Conservation (phyloP, 2,113 vertebrate species). For the Bucco capensis region DNA sequence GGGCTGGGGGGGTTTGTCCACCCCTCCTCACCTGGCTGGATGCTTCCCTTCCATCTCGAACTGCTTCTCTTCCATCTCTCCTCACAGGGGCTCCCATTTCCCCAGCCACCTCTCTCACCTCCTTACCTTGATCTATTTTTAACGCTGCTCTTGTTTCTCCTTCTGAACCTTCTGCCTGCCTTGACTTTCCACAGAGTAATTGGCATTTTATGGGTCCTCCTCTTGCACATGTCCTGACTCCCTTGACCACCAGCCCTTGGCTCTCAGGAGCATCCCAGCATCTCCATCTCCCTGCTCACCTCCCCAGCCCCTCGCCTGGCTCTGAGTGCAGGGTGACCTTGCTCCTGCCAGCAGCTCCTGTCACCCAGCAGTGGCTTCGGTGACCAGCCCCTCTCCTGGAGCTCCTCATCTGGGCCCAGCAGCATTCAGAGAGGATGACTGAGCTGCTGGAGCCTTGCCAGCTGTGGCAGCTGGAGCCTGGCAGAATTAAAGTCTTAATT, state of each 20-base stretch:
- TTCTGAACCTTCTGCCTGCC: background rate
- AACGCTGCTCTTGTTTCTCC: background rate
- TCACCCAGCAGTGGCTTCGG: background rate
- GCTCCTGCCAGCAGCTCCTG: background rate
- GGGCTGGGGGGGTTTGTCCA: background rate
- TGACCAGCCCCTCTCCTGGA: background rate
- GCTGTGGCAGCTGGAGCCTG: constrained; percentile 22
- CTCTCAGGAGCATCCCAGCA: background rate
- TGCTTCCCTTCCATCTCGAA: rapidly evolving
- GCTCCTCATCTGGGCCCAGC: background rate
- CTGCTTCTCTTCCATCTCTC: background rate
- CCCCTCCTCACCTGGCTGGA: background rate
- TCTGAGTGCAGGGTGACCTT: rapidly evolving
- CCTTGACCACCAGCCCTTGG: rapidly evolving
- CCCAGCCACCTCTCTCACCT: background rate
- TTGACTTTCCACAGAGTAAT: background rate
- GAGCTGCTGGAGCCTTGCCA: background rate
- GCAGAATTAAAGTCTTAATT: constrained; percentile 58
- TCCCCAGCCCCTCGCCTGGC: background rate
- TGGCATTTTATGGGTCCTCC: background rate
- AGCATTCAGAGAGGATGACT: background rate
- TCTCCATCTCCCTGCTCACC: background rate
- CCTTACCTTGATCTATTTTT: background rate
- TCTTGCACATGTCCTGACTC: background rate
- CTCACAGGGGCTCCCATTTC: background rate